Evolutionary conservation across 2,113 vertebrate species (phyloP), one percentile per base, ranked within the genome.

Genomic region (Rhea pennata): DNA sequence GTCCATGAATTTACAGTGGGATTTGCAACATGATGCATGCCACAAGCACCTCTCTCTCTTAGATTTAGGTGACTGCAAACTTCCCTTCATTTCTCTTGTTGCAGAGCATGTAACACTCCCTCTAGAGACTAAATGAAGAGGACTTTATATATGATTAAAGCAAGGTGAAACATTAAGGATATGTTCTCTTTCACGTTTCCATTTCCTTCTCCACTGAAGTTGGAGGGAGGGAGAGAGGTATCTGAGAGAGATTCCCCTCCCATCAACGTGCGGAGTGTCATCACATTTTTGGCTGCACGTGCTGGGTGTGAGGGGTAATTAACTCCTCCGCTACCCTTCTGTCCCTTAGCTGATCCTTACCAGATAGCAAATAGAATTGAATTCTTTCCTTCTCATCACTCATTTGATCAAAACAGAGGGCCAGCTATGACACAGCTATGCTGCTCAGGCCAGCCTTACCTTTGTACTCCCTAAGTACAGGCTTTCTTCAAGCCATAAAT

Each of bases 401-500:
- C 92, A 93, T 65, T 77, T 77, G 88, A 95, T 96, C 95, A 65
- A 95, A 92, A 88, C 83, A 75, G 67, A 95, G 93, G 86, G 83
- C 90, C 4, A 26, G 92, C 5, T 5, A 82, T 0, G 2, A 88
- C 77, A 88, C 62, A 77, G 92, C 70, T 65, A 8, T 70, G 58
- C 53, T 69, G 91, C 80, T 84, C 91, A 65, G 81, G 88, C 91
- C 93, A 93, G 92, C 66, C 84, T 77, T 94, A 84, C 87, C 71
- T 88, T 93, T 89, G 91, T 91, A 39, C 23, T 96, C 77, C 40
- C 44, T 87, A 69, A 84, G 67, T 76, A 54, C 3, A 10, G 83
- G 67, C 84, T 96, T 70, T 96, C 77, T 92, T 81, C 88, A 50
- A 91, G 91, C 84, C 78, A 84, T 90, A 93, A 93, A 95, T 96